These are phyloP conservation scores for Chalcosyrphus nemorum DNA, from an alignment of 2,888 invertebrate genomes.

Conservation along the genomic window DNA sequence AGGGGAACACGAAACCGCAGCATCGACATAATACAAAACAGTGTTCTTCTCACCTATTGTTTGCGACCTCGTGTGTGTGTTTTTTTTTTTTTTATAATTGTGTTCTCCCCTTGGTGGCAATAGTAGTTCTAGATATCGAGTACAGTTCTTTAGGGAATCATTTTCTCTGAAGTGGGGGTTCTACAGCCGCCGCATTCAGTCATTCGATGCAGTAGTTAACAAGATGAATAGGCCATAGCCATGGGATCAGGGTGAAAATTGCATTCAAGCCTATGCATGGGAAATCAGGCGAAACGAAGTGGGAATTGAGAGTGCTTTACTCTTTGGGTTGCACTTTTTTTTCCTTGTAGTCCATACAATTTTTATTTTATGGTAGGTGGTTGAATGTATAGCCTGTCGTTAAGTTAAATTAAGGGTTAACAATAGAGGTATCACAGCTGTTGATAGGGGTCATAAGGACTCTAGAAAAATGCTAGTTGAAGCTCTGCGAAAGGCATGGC, in stretches of 20 bases:
- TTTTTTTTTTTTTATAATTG: too few relatives aligned
- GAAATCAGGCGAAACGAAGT: constrained; percentile 69
- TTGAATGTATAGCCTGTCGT: not conserved
- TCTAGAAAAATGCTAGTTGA: not conserved
- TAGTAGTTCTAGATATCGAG: constrained; percentile 10
- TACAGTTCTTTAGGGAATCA: constrained; percentile 48
- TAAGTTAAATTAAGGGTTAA: constrained; percentile 56
- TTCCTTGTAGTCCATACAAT: not conserved
- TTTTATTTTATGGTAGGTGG: too few relatives aligned
- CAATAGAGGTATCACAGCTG: constrained; percentile 34
- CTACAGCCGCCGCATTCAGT: constrained; percentile 16
- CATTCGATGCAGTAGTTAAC: constrained; percentile 66
- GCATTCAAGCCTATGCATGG: constrained; percentile 26
- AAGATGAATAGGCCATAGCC: constrained; percentile 57
- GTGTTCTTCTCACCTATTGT: constrained; percentile 71
- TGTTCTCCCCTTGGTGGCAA: not conserved
- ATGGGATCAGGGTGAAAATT: constrained; percentile 43
- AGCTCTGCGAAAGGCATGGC: not conserved
- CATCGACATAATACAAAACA: constrained; percentile 68
- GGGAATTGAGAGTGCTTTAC: constrained; percentile 44
- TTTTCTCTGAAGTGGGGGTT: constrained; percentile 54
- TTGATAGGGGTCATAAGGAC: constrained; percentile 36
- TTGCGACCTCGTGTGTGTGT: constrained; percentile 25
- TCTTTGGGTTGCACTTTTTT: constrained; percentile 67
- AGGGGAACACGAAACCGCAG: constrained; percentile 62